Evolutionary conservation across 2,888 invertebrate species (phyloP), one percentile per base, ranked within the genome.

Genomic region (Agriopis leucophaearia): DNA sequence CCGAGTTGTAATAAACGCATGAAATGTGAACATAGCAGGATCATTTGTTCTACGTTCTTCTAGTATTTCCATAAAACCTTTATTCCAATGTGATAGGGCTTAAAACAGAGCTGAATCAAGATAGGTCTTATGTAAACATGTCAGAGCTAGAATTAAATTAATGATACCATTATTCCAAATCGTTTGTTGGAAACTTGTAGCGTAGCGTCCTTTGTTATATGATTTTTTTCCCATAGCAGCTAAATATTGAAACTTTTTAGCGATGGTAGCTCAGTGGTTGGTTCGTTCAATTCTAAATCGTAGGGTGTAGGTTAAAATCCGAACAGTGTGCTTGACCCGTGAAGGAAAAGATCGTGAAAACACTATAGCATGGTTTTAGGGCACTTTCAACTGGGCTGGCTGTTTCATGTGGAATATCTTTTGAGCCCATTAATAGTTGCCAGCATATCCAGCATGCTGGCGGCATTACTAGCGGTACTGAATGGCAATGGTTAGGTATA

Each of bases 1-100:
- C 87, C 86, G 88, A 88, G 85, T 81, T 81, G 85, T 87, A 90
- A 91, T 91, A 91, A 91, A 87, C 86, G 87, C 82, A 89, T 87
- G 88, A 90, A 90, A 89, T 88, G 87, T 90, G 88, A 86, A 87
- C 80, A 81, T 79, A 79, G 74, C 78, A 78, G 71, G 74, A 83
- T 85, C 86, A 90, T 89, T 90, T 88, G 85, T 90, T 83, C 78
- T 81, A 79, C 74, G 74, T 70, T 77, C 57, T 69, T 74, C 68
- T 68, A 70, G 60, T 58, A 72, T 71, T 64, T 67, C 64, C 66
- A 44, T 66, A 64, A 40, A 69, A 71, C 57, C 74, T 70, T 72
- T 83, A 83, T 77, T 56, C 36, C 75, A 13, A 73, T 18, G 48
- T 8, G 0, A 54, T 80, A 86, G 72, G 74, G 80, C 68, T 63